Evolutionary conservation across 2,797 vertebrate genomes (phyloP).

Genomic region (Microcaecilia unicolor): DNA sequence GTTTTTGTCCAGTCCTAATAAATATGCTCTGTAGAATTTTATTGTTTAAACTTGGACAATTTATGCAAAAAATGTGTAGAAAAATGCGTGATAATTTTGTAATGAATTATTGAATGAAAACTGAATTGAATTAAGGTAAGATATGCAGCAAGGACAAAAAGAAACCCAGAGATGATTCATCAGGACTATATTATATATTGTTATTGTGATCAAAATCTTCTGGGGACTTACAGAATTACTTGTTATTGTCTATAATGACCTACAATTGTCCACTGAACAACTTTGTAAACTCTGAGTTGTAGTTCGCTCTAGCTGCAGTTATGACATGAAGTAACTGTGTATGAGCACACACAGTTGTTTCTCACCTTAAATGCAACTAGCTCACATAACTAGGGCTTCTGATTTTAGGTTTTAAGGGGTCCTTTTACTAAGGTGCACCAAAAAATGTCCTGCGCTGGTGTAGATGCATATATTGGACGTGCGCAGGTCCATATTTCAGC

Average conservation of each 20-base stretch:
- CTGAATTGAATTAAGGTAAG: constrained; percentile 16
- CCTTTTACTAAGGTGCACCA: too few species aligned
- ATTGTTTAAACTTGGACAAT: constrained; percentile 31
- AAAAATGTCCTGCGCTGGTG: too few species aligned
- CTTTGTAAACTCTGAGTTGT: constrained; percentile 56
- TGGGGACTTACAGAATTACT: constrained; percentile 45
- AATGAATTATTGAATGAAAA: constrained; percentile 6
- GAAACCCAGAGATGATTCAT: constrained; percentile 24
- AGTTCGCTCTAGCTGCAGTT: constrained; percentile 49
- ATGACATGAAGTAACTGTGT: constrained; percentile 39
- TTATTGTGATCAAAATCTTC: constrained; percentile 18
- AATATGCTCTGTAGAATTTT: constrained; percentile 11
- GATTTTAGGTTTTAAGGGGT: too few species aligned
- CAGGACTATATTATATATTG: constrained; percentile 20
- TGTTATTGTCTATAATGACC: constrained; percentile 37
- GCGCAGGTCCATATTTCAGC: too few species aligned
- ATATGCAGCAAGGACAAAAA: constrained; percentile 19
- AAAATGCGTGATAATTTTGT: constrained; percentile 24
- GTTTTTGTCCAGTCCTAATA: background rate
- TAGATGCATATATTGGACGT: too few species aligned
- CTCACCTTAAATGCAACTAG: too few species aligned
- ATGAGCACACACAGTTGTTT: too few species aligned
- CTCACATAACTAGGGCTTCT: too few species aligned
- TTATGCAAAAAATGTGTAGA: constrained; percentile 36
- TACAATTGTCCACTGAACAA: constrained; percentile 46